Conservation (phyloP, 2,797 vertebrate genomes). For the Enoplosus armatus region DNA sequence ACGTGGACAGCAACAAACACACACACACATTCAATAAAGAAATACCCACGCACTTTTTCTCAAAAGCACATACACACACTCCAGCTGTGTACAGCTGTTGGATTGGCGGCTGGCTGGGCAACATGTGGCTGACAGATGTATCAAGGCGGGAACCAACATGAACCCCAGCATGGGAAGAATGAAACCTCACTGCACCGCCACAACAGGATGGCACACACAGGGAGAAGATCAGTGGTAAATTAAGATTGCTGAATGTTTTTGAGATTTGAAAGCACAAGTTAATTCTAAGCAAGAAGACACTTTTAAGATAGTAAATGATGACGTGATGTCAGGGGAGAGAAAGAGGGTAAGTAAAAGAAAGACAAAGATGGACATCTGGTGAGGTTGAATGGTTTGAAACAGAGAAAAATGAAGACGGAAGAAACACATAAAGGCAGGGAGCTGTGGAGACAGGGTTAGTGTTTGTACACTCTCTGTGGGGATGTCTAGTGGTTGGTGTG, state of each 20-base stretch:
- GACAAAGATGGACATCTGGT: neutral
- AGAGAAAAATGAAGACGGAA: neutral
- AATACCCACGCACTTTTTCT: constrained; percentile 28
- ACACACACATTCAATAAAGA: constrained; percentile 20
- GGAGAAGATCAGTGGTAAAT: constrained; percentile 31
- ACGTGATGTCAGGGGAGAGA: neutral
- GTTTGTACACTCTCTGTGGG: constrained; percentile 38
- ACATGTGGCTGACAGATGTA: constrained; percentile 81
- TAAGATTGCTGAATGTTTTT: constrained; percentile 11
- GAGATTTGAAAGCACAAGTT: constrained; percentile 14
- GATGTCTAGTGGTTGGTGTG: constrained; percentile 61
- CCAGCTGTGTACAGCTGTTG: constrained; percentile 59
- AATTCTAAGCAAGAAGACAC: neutral
- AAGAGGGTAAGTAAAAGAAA: neutral
- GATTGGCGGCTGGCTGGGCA: constrained; percentile 29
- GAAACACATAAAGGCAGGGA: constrained; percentile 16
- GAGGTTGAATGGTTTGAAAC: constrained; percentile 7
- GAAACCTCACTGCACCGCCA: constrained; percentile 27
- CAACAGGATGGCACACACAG: constrained; percentile 40
- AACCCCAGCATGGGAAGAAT: constrained; percentile 43
- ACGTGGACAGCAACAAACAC: constrained; percentile 26
- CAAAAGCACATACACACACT: constrained; percentile 26
- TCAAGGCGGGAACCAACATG: constrained; percentile 40
- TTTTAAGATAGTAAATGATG: neutral
- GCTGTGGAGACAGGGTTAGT: constrained; percentile 34